A percentile compares a stretch with the other conserved stretches of the same genome.
Evolutionary conservation across 2,113 vertebrate genomes (phyloP).

Genomic region (Tupaia chinensis): DNA sequence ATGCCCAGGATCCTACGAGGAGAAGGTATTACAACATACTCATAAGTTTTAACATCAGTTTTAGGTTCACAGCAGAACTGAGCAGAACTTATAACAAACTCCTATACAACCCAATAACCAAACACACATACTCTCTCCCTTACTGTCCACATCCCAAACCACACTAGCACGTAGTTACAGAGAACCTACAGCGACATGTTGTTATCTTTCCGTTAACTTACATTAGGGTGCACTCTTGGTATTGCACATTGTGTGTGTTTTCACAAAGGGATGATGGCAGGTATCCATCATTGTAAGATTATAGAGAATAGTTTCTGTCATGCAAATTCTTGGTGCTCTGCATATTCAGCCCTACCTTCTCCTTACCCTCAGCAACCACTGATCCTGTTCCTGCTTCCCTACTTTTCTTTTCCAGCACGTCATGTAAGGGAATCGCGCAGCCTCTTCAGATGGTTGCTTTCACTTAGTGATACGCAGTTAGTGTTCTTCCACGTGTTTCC

Average conservation of each 20-base stretch:
- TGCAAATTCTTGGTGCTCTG: neutral
- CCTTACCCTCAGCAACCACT: neutral
- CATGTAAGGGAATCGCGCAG: neutral
- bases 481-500: neutral
- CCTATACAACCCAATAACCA: too few relatives aligned
- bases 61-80: neutral
- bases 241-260: neutral
- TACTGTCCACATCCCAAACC: neutral
- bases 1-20: too few relatives aligned
- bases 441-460: neutral
- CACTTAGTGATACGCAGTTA: neutral
- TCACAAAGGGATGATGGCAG: neutral
- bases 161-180: accelerated
- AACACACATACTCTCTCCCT: neutral
- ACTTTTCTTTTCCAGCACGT: neutral
- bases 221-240: neutral
- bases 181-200: neutral
- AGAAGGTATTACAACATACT: too few relatives aligned
- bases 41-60: neutral
- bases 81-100: neutral
- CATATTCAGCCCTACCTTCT: neutral
- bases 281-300: too few relatives aligned
- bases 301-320: neutral
- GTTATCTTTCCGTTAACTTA: neutral
- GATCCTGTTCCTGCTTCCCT: neutral